Evolutionary conservation across 2,797 vertebrate species (phyloP).

Genomic region (Pipistrellus pipistrellus): DNA sequence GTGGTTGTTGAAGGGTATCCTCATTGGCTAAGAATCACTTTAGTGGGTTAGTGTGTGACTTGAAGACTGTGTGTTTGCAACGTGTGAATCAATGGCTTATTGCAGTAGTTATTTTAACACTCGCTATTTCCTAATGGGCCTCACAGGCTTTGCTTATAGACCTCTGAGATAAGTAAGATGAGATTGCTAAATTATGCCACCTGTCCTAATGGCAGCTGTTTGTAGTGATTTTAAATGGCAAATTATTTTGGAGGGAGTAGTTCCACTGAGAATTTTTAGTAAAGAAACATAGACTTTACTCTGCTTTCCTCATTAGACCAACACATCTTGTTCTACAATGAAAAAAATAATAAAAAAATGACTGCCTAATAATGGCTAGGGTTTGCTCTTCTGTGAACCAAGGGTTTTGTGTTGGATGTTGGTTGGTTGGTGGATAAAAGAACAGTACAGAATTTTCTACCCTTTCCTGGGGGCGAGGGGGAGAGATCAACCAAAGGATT

Average conservation of each 20-base stretch:
- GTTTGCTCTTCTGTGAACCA: conserved; percentile 15
- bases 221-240: conserved; percentile 8
- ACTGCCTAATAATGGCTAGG: neutral
- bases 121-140: neutral
- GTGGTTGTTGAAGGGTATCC: neutral
- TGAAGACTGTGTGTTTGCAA: neutral
- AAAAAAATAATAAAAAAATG: neutral
- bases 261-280: conserved; percentile 34
- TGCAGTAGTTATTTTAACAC: neutral
- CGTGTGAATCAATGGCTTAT: neutral
- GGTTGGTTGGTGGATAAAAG: neutral
- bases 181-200: neutral
- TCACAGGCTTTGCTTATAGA: neutral
- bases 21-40: conserved; percentile 19
- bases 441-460: neutral
- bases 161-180: neutral
- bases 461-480: neutral
- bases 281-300: neutral
- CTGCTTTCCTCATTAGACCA: conserved; percentile 36
- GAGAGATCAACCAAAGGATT: too few species aligned
- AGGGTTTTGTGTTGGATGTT: neutral
- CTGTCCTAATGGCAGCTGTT: neutral
- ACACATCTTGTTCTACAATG: conserved; percentile 29
- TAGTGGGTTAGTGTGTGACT: neutral
- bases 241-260: neutral